Percentiles rank a stretch among this genome's conserved stretches.
phyloP scores from a whole-genome alignment of 2,113 vertebrate species.

The Mesocricetus auratus region DNA sequence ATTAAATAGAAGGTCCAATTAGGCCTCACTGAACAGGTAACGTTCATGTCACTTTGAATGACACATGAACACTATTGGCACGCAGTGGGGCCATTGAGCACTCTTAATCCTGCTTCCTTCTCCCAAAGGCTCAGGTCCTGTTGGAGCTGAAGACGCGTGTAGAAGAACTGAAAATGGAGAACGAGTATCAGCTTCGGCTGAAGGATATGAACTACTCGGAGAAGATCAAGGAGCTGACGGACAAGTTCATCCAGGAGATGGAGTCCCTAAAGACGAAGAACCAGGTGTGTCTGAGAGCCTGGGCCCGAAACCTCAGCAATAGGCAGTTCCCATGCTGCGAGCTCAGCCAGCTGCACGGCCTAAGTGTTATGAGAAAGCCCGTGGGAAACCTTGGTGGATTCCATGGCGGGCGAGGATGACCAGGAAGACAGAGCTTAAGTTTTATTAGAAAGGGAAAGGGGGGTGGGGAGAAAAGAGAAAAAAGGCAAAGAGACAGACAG shows the following conservation, averaged over 20 bases:
- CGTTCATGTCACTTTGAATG: background rate
- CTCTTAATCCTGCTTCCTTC: conserved; percentile 53
- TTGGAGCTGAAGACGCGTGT: conserved; percentile 92
- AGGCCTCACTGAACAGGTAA: background rate
- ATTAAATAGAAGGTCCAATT: background rate
- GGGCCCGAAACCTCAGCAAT: background rate
- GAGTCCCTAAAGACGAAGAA: conserved; percentile 89
- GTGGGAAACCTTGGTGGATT: too few relatives aligned
- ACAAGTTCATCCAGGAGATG: conserved; percentile 92
- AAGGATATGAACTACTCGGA: conserved; percentile 94
- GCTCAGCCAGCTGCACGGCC: background rate
- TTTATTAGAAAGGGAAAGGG: too few relatives aligned
- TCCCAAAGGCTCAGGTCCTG: conserved; percentile 90
- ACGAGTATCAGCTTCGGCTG: conserved; percentile 93
- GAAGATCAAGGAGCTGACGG: conserved; percentile 93
- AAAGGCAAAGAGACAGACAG: too few relatives aligned
- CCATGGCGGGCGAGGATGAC: too few relatives aligned
- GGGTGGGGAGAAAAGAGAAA: too few relatives aligned
- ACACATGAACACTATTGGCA: background rate
- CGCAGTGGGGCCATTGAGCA: background rate
- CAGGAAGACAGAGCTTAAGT: too few relatives aligned
- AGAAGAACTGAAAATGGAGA: conserved; percentile 94
- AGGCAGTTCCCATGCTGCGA: background rate
- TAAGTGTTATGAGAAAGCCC: background rate
- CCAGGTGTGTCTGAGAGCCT: conserved; percentile 88